Evolutionary conservation across 2,888 invertebrate species (phyloP).

Genomic region (Allacma fusca): DNA sequence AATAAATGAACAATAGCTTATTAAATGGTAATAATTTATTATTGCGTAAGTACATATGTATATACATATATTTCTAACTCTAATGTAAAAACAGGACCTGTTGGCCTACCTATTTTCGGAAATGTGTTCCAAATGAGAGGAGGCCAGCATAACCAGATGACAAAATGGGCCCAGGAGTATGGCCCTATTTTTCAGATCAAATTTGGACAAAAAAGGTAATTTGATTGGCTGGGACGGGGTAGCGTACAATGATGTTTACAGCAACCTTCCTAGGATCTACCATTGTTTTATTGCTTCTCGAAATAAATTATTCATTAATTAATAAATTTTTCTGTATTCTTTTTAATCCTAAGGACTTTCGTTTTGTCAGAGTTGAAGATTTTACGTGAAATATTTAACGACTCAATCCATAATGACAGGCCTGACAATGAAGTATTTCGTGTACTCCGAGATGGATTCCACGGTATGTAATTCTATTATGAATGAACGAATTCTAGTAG

Average conservation of each 20-base stretch:
- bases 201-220: not conserved
- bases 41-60: too few relatives aligned
- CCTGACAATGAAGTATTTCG: not conserved
- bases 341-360: not conserved
- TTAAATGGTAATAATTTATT: too few relatives aligned
- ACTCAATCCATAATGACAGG: not conserved
- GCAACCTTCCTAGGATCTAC: too few relatives aligned
- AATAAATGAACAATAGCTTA: too few relatives aligned
- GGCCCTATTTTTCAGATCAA: slow-evolving; percentile 25
- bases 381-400: slow-evolving; percentile 11
- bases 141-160: not conserved
- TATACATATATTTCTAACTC: too few relatives aligned
- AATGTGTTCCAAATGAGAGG: not conserved
- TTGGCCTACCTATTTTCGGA: slow-evolving; percentile 14
- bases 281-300: too few relatives aligned
- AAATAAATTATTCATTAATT: too few relatives aligned
- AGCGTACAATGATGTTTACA: too few relatives aligned
- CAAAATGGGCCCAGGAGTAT: slow-evolving; percentile 23
- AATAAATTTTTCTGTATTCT: too few relatives aligned
- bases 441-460: not conserved
- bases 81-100: not conserved
- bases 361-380: slow-evolving; percentile 10
- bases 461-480: not conserved
- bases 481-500: too few relatives aligned
- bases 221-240: too few relatives aligned